Conservation (phyloP, 2,888 invertebrate genomes). For the Cotesia congregata region DNA sequence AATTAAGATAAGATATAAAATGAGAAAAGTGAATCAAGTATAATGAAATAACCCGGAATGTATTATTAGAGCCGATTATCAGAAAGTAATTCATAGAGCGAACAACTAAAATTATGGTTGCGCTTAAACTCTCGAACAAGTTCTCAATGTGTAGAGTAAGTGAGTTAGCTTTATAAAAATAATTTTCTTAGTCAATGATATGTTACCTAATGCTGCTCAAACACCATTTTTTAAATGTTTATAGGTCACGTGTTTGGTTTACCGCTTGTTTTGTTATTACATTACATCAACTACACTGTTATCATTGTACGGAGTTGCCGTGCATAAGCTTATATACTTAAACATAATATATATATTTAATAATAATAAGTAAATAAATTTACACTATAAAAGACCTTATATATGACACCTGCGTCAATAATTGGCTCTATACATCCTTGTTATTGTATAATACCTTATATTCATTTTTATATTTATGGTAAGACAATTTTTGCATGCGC, state of each 20-base stretch:
- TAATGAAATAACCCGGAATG: slow-evolving; percentile 22
- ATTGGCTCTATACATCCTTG: not conserved
- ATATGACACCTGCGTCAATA: slow-evolving; percentile 31
- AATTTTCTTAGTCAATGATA: slow-evolving; percentile 24
- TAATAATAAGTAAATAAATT: not conserved
- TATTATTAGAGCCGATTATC: slow-evolving; percentile 36
- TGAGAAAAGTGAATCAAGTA: slow-evolving; percentile 11
- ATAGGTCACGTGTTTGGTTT: not conserved
- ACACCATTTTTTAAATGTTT: not conserved
- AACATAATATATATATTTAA: no score
- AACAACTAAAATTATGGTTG: slow-evolving; percentile 27
- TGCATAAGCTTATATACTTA: not conserved
- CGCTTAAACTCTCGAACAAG: slow-evolving; percentile 34
- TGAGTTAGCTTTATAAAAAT: not conserved
- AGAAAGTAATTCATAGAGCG: slow-evolving; percentile 33
- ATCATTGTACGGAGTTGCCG: not conserved
- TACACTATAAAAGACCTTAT: slow-evolving; percentile 4
- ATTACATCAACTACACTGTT: not conserved
- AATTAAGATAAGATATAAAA: slow-evolving; percentile 26
- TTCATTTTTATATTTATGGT: no score
- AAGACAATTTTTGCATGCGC: not conserved
- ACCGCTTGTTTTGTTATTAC: not conserved
- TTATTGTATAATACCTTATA: no score
- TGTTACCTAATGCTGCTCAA: slow-evolving; percentile 14
- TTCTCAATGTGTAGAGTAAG: not conserved